phyloP scores from a whole-genome alignment of 2,797 vertebrate genomes.

The Scarus forsteni region DNA sequence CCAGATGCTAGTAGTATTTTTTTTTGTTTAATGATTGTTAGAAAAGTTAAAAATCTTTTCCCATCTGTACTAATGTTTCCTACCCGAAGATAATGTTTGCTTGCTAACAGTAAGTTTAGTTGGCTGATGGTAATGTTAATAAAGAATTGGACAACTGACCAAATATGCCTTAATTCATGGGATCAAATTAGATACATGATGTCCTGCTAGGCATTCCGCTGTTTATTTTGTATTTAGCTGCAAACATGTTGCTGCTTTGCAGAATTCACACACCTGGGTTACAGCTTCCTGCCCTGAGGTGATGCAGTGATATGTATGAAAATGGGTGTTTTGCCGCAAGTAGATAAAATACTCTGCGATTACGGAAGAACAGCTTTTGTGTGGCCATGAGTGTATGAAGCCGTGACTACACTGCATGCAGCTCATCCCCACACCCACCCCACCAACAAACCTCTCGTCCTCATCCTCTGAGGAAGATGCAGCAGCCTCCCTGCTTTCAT shows the following conservation, averaged over 20 bases:
- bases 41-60: neutral
- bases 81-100: neutral
- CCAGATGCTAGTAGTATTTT: too few species aligned
- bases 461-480: conserved; percentile 64
- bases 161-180: too few species aligned
- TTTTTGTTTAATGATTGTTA: too few species aligned
- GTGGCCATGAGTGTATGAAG: conserved; percentile 43
- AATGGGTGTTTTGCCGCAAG: neutral
- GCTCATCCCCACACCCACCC: conserved; percentile 65
- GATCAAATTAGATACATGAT: too few species aligned
- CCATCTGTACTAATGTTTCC: too few species aligned
- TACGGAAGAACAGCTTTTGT: conserved; percentile 44
- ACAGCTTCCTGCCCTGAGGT: too few species aligned
- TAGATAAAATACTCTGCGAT: conserved; percentile 32
- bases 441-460: conserved; percentile 83
- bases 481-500: conserved; percentile 39
- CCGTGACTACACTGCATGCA: conserved; percentile 77
- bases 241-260: too few species aligned
- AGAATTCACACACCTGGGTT: too few species aligned
- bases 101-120: neutral
- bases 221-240: too few species aligned
- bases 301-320: neutral
- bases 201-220: too few species aligned
- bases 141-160: neutral
- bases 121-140: neutral